Percentiles rank a stretch among this genome's conserved stretches.
Evolutionary conservation across 2,888 invertebrate genomes (phyloP).

Genomic region (Apamea epomidion): DNA sequence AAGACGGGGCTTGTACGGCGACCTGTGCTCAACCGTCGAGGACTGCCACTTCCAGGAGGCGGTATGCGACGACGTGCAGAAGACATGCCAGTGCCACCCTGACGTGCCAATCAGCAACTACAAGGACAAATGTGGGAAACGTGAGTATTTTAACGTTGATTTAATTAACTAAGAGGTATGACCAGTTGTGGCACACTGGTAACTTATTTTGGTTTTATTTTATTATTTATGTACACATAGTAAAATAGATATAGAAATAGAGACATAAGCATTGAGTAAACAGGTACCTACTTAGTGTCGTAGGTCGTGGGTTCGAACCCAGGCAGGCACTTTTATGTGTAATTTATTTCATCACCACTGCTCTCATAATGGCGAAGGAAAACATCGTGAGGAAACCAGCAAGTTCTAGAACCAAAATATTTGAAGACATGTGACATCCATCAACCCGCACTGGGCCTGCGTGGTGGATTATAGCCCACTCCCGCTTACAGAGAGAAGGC

Average conservation of each 20-base stretch:
- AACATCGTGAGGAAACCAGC: not conserved
- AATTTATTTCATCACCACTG: not conserved
- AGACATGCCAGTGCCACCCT: constrained; percentile 93
- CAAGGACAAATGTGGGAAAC: constrained; percentile 95
- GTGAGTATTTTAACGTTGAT: constrained; percentile 87
- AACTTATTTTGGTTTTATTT: not conserved
- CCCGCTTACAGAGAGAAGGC: not conserved
- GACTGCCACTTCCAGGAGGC: constrained; percentile 95
- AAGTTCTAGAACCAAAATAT: not conserved
- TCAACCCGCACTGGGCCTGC: not conserved
- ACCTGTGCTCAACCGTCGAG: constrained; percentile 92
- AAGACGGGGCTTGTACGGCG: constrained; percentile 90
- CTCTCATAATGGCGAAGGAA: not conserved
- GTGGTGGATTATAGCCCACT: not conserved
- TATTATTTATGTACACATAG: no score
- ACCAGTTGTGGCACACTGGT: not conserved
- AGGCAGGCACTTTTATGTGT: not conserved
- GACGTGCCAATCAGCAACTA: constrained; percentile 95
- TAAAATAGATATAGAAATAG: not conserved
- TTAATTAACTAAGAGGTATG: not conserved
- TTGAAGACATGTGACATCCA: not conserved
- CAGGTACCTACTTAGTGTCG: no score
- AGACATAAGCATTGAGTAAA: not conserved
- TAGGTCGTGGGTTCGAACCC: not conserved
- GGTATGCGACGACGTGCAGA: constrained; percentile 92